Evolutionary conservation across 2,888 invertebrate species (phyloP), one percentile per base, ranked within the genome.

Genomic region (Orgyia antiqua): DNA sequence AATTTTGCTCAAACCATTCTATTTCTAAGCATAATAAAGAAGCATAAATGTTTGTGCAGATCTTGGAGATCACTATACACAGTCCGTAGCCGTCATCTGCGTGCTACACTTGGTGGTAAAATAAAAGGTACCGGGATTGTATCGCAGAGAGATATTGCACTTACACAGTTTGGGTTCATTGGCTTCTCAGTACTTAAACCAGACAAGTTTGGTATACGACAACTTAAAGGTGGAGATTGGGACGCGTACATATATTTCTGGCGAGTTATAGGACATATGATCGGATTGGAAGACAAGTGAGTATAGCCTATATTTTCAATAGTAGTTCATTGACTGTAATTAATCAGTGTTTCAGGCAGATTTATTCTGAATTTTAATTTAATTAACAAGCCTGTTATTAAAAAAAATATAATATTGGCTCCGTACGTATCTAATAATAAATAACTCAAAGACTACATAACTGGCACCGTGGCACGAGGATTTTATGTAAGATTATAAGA

Each of bases 91-190:
- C 89, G 91, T 2, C 94, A 95, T 57, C 75, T 91, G 18, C 82
- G 88, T 1, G 91, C 91, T 0, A 90, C 90, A 21, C 77, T 87
- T 10, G 71, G 78, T 0, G 70, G 87, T 7, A 73, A 68, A 32
- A 27, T 64, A 2, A 68, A 70, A 72, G 80, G 88, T 4, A 48
- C 82, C 2, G 89, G 89, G 0, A 76, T 86, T 19, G 91, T 96
- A 18, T 91, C 92, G 0, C 97, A 97, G 67, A 89, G 92, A 44
- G 96, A 96, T 63, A 90, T 97, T 88, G 93, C 93, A 0, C 67
- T 96, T 6, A 95, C 96, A 0, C 95, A 94, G 71, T 94, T 94
- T 62, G 96, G 95, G 2, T 97, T 97, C 64, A 89, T 96, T 61
- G 96, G 95, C 0, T 91, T 91, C 45, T 83, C 90, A 1, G 65